A percentile compares a stretch with the other conserved stretches of the same genome.
Evolutionary conservation across 2,888 invertebrate species (phyloP).

Genomic region (Eristalis intricaria): DNA sequence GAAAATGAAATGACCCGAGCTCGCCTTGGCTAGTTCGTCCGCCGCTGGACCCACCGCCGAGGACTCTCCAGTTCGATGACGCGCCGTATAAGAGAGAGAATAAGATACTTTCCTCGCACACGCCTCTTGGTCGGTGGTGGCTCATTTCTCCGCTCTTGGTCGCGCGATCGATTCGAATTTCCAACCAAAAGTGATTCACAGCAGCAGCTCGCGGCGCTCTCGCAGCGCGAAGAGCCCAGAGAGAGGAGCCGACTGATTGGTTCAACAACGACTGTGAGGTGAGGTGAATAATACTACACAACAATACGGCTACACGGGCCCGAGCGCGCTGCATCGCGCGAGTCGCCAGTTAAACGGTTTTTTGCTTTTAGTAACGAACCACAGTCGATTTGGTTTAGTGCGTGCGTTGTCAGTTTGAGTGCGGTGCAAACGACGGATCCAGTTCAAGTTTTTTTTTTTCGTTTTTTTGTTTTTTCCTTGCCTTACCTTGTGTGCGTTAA

Average conservation of each 20-base stretch:
- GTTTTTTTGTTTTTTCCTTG: too few species aligned
- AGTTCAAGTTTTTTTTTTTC: background rate
- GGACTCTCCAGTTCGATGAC: background rate
- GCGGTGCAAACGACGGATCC: background rate
- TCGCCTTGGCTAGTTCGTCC: background rate
- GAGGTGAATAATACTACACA: constrained; percentile 62
- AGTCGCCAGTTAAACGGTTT: constrained; percentile 66
- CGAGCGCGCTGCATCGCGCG: constrained; percentile 58
- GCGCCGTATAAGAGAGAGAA: background rate
- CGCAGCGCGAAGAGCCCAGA: constrained; percentile 26
- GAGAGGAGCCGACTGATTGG: constrained; percentile 67
- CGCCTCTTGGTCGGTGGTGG: background rate
- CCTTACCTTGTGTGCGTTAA: constrained; percentile 20
- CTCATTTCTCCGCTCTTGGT: background rate
- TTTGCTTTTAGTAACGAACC: constrained; percentile 70
- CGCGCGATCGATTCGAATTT: background rate
- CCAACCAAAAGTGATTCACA: constrained; percentile 40
- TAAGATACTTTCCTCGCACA: constrained; percentile 37
- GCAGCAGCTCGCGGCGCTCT: constrained; percentile 9
- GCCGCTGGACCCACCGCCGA: background rate
- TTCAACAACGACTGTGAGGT: constrained; percentile 63
- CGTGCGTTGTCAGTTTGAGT: constrained; percentile 57
- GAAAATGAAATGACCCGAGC: too few species aligned
- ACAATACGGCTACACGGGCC: constrained; percentile 34
- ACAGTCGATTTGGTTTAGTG: constrained; percentile 69